Conservation (phyloP, 2,113 vertebrate species). For the Neolamprologus cancellatus region DNA sequence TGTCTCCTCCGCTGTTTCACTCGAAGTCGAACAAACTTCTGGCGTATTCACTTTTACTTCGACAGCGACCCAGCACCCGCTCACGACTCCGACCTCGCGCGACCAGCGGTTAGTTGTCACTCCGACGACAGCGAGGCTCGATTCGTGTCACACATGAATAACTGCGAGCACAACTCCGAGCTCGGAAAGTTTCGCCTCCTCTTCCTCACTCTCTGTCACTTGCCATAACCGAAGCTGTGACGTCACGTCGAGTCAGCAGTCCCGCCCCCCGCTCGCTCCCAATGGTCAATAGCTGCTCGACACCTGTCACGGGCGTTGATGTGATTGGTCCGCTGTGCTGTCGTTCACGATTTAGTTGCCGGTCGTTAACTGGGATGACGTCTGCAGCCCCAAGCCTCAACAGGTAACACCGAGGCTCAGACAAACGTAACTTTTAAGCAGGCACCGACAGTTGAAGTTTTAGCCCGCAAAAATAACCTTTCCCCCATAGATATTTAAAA, state of each 20-base stretch:
- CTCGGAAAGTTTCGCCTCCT: constrained; percentile 35
- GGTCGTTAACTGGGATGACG: constrained; percentile 8
- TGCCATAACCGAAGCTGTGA: constrained; percentile 16
- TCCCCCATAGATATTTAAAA: not conserved
- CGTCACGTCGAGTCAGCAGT: constrained; percentile 6
- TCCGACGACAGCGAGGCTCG: not conserved
- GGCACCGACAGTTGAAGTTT: not conserved
- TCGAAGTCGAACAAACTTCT: constrained; percentile 40
- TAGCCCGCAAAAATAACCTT: accelerated
- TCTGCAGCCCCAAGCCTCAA: not conserved
- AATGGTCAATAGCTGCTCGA: constrained; percentile 21
- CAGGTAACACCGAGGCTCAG: constrained; percentile 28
- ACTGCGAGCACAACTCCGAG: not conserved
- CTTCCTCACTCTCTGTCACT: constrained; percentile 45
- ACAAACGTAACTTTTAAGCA: not conserved
- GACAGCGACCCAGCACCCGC: not conserved
- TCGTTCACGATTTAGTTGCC: not conserved
- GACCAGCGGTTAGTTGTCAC: not conserved
- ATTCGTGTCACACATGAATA: not conserved
- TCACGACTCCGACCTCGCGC: not conserved
- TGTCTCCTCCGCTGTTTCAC: not conserved
- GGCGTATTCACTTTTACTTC: not conserved
- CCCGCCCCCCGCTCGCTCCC: constrained; percentile 6
- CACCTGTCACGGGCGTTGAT: constrained; percentile 9
- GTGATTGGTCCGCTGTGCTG: constrained; percentile 28